Evolutionary conservation across 2,888 invertebrate genomes (phyloP).

Genomic region (Synanthedon vespiformis): DNA sequence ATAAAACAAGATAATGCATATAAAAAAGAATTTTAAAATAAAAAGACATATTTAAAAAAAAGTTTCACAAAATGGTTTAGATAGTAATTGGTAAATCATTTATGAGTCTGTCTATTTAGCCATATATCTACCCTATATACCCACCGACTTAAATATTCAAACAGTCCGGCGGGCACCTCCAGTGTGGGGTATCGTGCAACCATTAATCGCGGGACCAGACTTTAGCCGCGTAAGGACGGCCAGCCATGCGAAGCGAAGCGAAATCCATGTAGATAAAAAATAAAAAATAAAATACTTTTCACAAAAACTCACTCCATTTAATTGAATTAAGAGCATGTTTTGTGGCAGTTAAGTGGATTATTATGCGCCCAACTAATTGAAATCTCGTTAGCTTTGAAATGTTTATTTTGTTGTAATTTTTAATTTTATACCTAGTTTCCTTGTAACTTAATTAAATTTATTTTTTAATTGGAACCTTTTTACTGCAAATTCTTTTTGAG

Average conservation of each 20-base stretch:
- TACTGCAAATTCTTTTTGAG: too few species aligned
- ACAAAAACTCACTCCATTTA: not conserved
- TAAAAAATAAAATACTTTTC: not conserved
- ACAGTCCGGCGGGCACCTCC: slow-evolving; percentile 32
- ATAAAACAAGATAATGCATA: too few species aligned
- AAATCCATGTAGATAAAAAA: not conserved
- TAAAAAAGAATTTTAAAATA: too few species aligned
- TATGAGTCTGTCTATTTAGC: not conserved
- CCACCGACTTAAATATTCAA: slow-evolving; percentile 19
- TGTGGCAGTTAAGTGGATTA: not conserved
- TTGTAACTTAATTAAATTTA: too few species aligned
- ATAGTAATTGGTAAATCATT: not conserved
- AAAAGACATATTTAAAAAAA: too few species aligned
- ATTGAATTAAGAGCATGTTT: not conserved
- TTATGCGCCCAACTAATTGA: not conserved
- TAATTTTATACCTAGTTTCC: too few species aligned
- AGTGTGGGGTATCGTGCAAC: slow-evolving; percentile 51
- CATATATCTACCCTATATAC: not conserved
- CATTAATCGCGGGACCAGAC: slow-evolving; percentile 54
- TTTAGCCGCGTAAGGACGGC: slow-evolving; percentile 27
- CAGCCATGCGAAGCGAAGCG: slow-evolving; percentile 26
- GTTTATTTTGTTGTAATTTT: not conserved
- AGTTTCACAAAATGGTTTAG: too few species aligned
- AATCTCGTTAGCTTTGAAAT: not conserved
- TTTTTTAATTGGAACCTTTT: too few species aligned